Evolutionary conservation across 2,797 vertebrate species (phyloP), one percentile per base, ranked within the genome.

Genomic region (Onychomys torridus): DNA sequence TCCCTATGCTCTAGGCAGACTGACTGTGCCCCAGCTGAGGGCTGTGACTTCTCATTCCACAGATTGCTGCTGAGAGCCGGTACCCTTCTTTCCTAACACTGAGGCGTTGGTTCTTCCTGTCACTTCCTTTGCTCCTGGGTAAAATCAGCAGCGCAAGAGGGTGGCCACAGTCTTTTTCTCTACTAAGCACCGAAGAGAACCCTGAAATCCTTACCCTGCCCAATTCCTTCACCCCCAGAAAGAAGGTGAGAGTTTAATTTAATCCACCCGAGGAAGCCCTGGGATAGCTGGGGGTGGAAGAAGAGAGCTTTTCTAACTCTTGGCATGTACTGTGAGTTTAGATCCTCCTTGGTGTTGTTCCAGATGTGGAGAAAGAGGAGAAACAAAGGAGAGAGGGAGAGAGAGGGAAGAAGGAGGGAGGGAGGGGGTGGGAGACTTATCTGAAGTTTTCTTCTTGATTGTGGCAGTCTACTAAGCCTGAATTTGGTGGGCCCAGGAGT

Each of bases 311-410:
- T 90, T 25, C 17, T 59, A 55, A 83, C 82, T 49, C 67, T 83
- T 63, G 13, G 77, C 63, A 7, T 55, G n/a, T 16, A 3, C 27
- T 77, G 43, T 75, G 65, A 81, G 79, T 78, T 46, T 23, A 49
- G 91, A 73, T 81, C 46, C 84, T 84, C 61, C 16, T 91, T 79
- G 12, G 49, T 87, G 6, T 67, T 71, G 5, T 67, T 92, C 59
- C 57, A 55, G 91, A 96, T 94, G 88, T 81, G 78, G 21, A 71
- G 78, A 81, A 85, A 57, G 17, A 19, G 76, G 11, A 67, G 77
- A 83, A 79, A 61, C n/a, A 14, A 13, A 13, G 23, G 12, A 8
- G 40, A 16, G 11, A 85, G 63, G 6, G 43, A 67, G 61, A 17
- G 23, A 82, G 55, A 37, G 27, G 10, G 16, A 65, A n/a, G 6